Base-by-base conservation (phyloP, 2,888 invertebrate genomes). In the Metacarcinus magister region DNA sequence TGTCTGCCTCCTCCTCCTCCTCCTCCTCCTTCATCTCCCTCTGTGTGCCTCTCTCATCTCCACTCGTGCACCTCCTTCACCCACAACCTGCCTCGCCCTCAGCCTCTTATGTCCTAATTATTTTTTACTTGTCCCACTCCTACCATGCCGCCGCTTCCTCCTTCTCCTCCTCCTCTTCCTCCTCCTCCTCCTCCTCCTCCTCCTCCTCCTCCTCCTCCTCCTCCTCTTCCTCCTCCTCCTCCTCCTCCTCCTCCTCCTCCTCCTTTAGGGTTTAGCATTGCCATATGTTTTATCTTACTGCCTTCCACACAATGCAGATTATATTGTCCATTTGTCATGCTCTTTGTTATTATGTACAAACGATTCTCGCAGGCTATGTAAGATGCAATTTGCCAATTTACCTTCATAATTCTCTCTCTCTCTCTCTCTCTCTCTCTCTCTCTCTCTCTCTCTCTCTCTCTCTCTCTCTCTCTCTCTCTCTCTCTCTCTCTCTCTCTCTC, bases 371-470 rank as follows among this genome's bases (percentile, higher is more conserved):
- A n/a, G 75, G 75, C n/a, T n/a, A 0, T 75, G n/a, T 23, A 75
- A 75, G 0, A 75, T 8, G 28, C n/a, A 75, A 23, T 28, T 75
- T 75, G 28, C 75, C 28, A 75, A 23, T 28, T 75, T 75, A 19
- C 75, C 28, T 75, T 75, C 75, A 75, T 75, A 75, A 75, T 19
- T 75, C 23, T 75, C 75, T 75, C 75, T 75, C 75, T 75, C 75
- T 75, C 75, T 75, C 75, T 92, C 92, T 92, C 92, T 92, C n/a
- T 91, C 39, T 39, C 46, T 46, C 23, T 91, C 91, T 46, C 23
- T 91, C 39, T 90, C 90, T 90, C 90, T 90, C 39, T 90, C 44
- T 44, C 44, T 39, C 93, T 43, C 43, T 67, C n/a, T 67, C 93
- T 32, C 43, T 75, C 67, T 44, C 67, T 67, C 93, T 67, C 32